Percentiles rank a stretch among this genome's conserved stretches.
Evolutionary conservation across 2,888 invertebrate genomes (phyloP).

Genomic region (Plebejus anna): DNA sequence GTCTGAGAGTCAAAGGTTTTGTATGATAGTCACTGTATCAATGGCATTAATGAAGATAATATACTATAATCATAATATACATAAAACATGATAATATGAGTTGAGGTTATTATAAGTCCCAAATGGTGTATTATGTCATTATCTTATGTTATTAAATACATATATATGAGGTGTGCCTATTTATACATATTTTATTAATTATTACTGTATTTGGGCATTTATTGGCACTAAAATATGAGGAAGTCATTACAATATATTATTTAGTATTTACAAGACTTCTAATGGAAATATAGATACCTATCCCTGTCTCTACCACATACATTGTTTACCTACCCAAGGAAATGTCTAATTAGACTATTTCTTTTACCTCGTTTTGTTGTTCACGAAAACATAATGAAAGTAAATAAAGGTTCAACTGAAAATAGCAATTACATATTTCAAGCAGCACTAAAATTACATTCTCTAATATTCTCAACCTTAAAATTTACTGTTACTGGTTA

Average conservation of each 20-base stretch:
- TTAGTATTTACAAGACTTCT: background rate
- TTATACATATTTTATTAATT: background rate
- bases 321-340: background rate
- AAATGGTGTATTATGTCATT: background rate
- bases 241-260: background rate
- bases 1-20: slow-evolving; percentile 20
- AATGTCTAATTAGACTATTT: slow-evolving; percentile 4
- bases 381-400: background rate
- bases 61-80: background rate
- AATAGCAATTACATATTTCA: background rate
- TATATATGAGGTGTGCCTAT: too few species aligned
- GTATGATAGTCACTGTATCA: slow-evolving; percentile 10
- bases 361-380: background rate
- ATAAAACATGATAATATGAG: background rate
- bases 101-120: background rate
- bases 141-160: background rate
- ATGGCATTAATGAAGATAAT: background rate
- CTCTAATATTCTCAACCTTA: background rate
- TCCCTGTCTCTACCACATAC: background rate
- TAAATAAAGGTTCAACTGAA: background rate
- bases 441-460: background rate
- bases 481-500: background rate
- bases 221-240: background rate
- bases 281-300: background rate
- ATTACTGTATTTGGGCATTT: background rate